phyloP scores from a whole-genome alignment of 2,888 invertebrate genomes.

The Celastrina argiolus region DNA sequence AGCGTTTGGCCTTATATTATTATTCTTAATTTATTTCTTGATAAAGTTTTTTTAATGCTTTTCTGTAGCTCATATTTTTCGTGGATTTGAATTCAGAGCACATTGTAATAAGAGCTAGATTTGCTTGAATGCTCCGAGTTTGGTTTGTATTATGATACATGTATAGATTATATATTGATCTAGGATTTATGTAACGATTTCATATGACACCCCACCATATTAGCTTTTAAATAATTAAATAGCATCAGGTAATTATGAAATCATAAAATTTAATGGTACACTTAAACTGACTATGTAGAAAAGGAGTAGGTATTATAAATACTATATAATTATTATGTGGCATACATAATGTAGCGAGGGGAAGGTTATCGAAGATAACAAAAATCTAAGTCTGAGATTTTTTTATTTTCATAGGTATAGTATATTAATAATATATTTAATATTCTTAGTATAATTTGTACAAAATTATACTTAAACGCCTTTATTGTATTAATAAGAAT shows the following conservation, averaged over 20 bases:
- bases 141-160: neutral
- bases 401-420: neutral
- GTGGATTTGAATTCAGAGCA: too few species aligned
- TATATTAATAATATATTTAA: neutral
- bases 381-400: constrained; percentile 11
- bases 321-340: neutral
- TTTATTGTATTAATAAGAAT: neutral
- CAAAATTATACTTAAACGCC: neutral
- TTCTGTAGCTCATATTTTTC: neutral
- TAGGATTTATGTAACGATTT: neutral
- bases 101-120: neutral
- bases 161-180: neutral
- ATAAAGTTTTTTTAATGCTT: neutral
- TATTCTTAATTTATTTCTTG: neutral
- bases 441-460: neutral
- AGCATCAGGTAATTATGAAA: neutral
- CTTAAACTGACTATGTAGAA: neutral
- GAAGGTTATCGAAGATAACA: constrained; percentile 1
- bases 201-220: constrained; percentile 7
- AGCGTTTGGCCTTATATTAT: neutral
- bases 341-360: neutral
- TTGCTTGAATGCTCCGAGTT: neutral
- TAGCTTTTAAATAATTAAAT: neutral
- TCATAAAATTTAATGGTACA: neutral
- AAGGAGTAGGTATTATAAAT: neutral